phyloP scores from a whole-genome alignment of 1,140 invertebrate genomes.

The Ptiloglossa arizonensis region DNA sequence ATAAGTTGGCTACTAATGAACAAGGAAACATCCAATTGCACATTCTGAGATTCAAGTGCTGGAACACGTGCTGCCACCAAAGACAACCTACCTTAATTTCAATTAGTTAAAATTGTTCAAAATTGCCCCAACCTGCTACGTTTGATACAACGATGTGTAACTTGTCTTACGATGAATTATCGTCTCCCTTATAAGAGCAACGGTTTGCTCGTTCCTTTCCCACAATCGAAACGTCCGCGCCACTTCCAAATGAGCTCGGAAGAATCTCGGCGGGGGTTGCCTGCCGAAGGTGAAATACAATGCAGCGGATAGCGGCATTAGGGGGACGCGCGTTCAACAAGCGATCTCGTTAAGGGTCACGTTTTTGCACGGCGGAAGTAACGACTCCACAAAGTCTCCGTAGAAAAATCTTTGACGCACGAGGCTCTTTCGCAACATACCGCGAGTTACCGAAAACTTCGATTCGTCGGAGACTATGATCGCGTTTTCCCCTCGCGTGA shows the following conservation, averaged over 20 bases:
- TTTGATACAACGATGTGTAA: too few relatives aligned
- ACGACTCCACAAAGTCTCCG: conserved; percentile 38
- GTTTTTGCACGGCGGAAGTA: conserved; percentile 39
- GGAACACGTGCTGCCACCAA: too few relatives aligned
- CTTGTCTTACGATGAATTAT: too few relatives aligned
- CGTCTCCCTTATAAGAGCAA: too few relatives aligned
- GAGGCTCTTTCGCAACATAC: conserved; percentile 5
- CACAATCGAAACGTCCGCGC: conserved; percentile 7
- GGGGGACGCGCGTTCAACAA: conserved; percentile 45
- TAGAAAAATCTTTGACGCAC: conserved; percentile 49
- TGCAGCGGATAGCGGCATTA: conserved; percentile 22
- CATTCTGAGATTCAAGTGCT: too few relatives aligned
- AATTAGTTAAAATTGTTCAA: too few relatives aligned
- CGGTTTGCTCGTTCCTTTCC: neutral
- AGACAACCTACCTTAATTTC: too few relatives aligned
- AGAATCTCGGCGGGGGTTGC: conserved; percentile 32
- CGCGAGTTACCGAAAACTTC: conserved; percentile 48
- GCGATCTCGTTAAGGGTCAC: conserved; percentile 42
- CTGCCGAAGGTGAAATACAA: conserved; percentile 43
- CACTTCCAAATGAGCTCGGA: conserved; percentile 29
- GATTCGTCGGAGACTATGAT: conserved; percentile 12
- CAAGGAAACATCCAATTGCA: too few relatives aligned
- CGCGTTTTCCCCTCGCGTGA: neutral
- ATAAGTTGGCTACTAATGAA: too few relatives aligned
- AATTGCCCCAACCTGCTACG: too few relatives aligned